These are phyloP conservation scores for Apostichopus leukothele DNA, from an alignment of 53 echinoderm and acorn worm genomes.

Conservation along the genomic window DNA sequence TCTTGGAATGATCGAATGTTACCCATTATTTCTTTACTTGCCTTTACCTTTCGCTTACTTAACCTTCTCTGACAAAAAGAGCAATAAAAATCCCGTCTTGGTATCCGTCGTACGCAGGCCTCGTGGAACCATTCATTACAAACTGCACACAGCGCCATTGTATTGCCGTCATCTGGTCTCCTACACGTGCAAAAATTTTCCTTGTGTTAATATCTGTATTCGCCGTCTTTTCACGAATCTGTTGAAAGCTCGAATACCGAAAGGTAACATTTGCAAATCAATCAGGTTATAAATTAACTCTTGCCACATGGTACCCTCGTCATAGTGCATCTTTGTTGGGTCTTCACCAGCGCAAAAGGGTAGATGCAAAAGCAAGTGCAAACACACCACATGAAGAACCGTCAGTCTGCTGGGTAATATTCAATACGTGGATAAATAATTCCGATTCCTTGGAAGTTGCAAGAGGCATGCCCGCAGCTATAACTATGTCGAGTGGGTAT, in stretches of 20 bases:
- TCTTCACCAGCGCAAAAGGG: no score
- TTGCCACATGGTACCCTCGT: no score
- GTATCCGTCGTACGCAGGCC: not conserved
- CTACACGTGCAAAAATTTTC: not conserved
- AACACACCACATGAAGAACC: no score
- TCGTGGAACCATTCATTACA: slow-evolving; percentile 27
- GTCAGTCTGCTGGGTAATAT: no score
- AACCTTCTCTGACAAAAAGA: not conserved
- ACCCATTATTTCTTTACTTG: slow-evolving; percentile 2
- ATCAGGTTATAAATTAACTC: not conserved
- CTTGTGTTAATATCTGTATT: not conserved
- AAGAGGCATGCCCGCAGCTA: no score
- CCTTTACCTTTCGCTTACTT: not conserved
- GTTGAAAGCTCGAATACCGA: not conserved
- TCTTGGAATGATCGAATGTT: not conserved
- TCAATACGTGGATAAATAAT: no score
- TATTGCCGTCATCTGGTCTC: not conserved
- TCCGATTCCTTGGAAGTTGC: no score
- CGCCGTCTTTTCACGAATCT: no score
- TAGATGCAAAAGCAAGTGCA: no score
- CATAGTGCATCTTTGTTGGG: no score
- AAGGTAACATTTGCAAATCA: not conserved
- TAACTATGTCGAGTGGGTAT: no score
- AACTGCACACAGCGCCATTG: not conserved
- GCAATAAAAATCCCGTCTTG: not conserved